Percentiles rank a stretch among this genome's conserved stretches.
These are phyloP conservation scores for Wasmannia auropunctata DNA, from an alignment of 1,140 invertebrate genomes.

Conservation along the genomic window DNA sequence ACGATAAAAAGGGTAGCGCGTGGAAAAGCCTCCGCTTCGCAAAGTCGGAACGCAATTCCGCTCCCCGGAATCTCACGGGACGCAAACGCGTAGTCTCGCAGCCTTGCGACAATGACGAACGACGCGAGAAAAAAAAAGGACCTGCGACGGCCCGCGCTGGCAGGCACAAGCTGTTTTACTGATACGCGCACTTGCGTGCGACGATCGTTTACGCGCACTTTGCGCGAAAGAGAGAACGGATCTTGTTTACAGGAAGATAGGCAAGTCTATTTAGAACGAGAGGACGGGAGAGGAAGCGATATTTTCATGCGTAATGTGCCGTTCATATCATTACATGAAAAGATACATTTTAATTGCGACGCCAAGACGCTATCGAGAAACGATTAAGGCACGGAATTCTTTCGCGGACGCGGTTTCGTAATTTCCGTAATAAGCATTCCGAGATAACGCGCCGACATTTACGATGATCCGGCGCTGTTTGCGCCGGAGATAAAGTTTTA, in stretches of 20 bases:
- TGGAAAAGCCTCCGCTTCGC: slow-evolving; percentile 46
- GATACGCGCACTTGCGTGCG: background rate
- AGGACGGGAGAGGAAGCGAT: background rate
- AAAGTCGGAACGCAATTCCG: slow-evolving; percentile 43
- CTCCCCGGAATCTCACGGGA: slow-evolving; percentile 36
- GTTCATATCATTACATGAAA: background rate
- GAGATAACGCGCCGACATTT: background rate
- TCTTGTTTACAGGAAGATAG: background rate
- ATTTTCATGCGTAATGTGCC: background rate
- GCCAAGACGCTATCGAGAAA: background rate
- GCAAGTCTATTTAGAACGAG: background rate
- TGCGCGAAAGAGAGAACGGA: background rate
- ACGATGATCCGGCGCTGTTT: slow-evolving; percentile 9
- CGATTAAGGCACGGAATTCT: background rate
- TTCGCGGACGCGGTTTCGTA: slow-evolving; percentile 1
- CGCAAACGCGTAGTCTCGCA: background rate
- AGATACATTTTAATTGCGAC: background rate
- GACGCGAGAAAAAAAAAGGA: slow-evolving; percentile 47
- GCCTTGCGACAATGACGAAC: slow-evolving; percentile 57
- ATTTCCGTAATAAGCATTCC: background rate
- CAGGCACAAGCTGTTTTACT: slow-evolving; percentile 4
- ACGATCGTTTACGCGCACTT: background rate
- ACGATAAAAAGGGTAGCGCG: slow-evolving; percentile 53
- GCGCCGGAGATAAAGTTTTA: slow-evolving; percentile 39
- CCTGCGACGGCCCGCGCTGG: background rate